Base-by-base conservation (phyloP, 1,140 invertebrate species). In the Drosophila santomea region DNA sequence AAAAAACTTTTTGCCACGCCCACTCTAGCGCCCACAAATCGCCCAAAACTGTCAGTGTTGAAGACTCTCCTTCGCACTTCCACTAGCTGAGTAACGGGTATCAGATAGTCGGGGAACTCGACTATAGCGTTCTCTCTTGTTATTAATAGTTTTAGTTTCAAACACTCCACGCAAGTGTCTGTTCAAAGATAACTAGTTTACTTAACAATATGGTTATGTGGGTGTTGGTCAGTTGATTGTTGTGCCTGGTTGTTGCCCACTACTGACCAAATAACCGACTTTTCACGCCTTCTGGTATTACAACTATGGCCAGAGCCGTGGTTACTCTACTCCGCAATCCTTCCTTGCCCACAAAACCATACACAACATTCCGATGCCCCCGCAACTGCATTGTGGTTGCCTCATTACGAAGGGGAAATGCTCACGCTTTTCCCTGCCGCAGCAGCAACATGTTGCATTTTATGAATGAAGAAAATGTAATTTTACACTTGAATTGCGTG, bases 401-500 rank as follows among this genome's bases (percentile, higher is more conserved):
- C 67, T 77, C 80, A 85, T 86, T 68, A 75, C 76, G 28, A 58
- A 61, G 72, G 68, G 75, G 85, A 86, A 82, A 82, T 75, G 83
- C 81, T 81, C 83, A 88, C 79, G 83, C 84, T 88, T 86, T 78
- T 78, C 83, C 54, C 35, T 57, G 57, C 62, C 28, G 28, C 50
- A 52, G 23, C 39, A 43, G 39, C 43, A 66, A 59, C 58, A 63
- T 63, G 62, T 83, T 84, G 58, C 55, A 45, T 48, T 61, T 67
- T 61, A 52, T 81, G 80, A 69, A 83, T 89, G 80, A 89, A 88
- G 74, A 82, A 85, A 88, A 79, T 63, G 75, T 82, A 86, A 89
- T 84, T 80, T 88, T 80, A 88, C 63, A 88, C 80, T 84, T 76
- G 58, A 89, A 84, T 88, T 88, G 83, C 83, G 83, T 88, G 83